Base-by-base conservation (phyloP, 2,888 invertebrate species). In the Adelphocoris suturalis region DNA sequence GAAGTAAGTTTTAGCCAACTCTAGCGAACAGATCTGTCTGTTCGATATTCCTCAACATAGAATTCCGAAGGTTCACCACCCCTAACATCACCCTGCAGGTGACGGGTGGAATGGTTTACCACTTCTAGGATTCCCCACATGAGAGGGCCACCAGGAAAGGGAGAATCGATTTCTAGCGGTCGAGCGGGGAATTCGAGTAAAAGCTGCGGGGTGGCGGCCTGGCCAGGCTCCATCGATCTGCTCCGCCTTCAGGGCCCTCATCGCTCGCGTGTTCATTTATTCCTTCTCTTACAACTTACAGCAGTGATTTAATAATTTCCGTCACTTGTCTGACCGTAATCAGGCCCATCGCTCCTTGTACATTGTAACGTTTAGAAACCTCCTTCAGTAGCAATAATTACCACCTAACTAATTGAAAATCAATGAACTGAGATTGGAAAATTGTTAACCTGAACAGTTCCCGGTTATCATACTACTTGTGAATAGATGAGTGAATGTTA, bases 191-290 rank as follows among this genome's bases (percentile, higher is more conserved):
- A 88, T 88, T 78, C 78, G 80, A 88, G 88, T 48, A 16, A 88
- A 78, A 80, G 88, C 76, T 76, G 78, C 76, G 78, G 78, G 85
- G 57, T 19, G 88, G 88, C 88, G 80, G 76, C 88, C 88, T 88
- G 88, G 88, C 88, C 88, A 88, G 88, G 88, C 88, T 88, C 88
- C 88, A 88, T 88, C 88, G 88, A 88, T 88, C 88, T 78, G 86
- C 28, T 13, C 80, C 55, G 47, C 52, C 27, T 61, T 19, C 27
- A 13, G n/a, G 13, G 23, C 48, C 52, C 37, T 28, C 68, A 16
- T n/a, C 16, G 14, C 27, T 27, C 9, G 7, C 78, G 13, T 12
- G 2, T 19, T 80, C 47, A 80, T 47, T 16, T 80, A 14, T 80
- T 80, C 47, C 46, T 47, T 47, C 78, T 80, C 47, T 80, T n/a